Percentiles rank a stretch among this genome's conserved stretches.
Evolutionary conservation across 2,888 invertebrate genomes (phyloP).

Genomic region (Pogonocherus hispidulus): DNA sequence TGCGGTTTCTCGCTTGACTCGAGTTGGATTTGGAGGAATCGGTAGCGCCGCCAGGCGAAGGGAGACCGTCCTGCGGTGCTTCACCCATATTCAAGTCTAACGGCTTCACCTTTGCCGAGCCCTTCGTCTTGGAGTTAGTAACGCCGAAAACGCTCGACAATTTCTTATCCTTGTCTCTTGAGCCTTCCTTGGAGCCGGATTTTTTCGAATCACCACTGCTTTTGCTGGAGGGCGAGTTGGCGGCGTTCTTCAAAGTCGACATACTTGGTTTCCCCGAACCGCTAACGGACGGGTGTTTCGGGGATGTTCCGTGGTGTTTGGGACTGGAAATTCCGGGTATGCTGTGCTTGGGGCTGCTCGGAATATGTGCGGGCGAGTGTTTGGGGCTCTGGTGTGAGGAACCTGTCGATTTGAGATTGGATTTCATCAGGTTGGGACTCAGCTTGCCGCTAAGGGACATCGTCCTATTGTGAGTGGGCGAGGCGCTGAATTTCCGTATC

Average conservation of each 20-base stretch:
- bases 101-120: conserved; percentile 75
- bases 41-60: conserved; percentile 71
- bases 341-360: conserved; percentile 80
- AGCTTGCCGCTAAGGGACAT: conserved; percentile 75
- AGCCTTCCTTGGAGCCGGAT: conserved; percentile 59
- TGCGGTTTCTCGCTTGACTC: conserved; percentile 77
- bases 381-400: conserved; percentile 78
- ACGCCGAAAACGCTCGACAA: conserved; percentile 50
- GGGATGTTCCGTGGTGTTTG: conserved; percentile 82
- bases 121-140: conserved; percentile 70
- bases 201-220: conserved; percentile 72
- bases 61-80: conserved; percentile 63
- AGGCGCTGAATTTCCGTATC: conserved; percentile 79
- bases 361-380: conserved; percentile 79
- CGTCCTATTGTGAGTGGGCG: conserved; percentile 78
- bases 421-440: conserved; percentile 72
- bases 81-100: conserved; percentile 70
- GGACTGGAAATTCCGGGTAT: conserved; percentile 80
- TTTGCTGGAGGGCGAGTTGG: conserved; percentile 79
- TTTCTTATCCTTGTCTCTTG: conserved; percentile 66
- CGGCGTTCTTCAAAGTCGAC: conserved; percentile 87
- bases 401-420: conserved; percentile 69
- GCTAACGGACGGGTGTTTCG: conserved; percentile 80
- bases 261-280: conserved; percentile 90
- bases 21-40: conserved; percentile 74